Base-by-base conservation (phyloP, 2,888 invertebrate genomes). In the Schizotus pectinicornis region DNA sequence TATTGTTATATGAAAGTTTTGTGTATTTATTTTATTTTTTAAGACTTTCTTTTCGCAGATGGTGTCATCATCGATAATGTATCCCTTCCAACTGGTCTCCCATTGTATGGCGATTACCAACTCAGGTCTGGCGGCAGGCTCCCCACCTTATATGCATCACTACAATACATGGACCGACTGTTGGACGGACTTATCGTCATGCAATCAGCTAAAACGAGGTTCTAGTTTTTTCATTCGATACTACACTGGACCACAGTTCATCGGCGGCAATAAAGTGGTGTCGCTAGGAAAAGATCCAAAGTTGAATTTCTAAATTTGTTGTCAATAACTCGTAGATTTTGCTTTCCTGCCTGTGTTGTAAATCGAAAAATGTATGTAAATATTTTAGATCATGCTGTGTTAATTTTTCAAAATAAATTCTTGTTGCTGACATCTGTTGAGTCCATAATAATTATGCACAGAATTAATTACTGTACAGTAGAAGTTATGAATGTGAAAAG, bases 71-170 rank as follows among this genome's bases (percentile, higher is more conserved):
- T 90, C 93, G 53, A 74, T 94, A 61, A 90, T 94, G n/a, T 98
- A 98, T 80, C 97, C 97, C 12, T 88, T 96, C 76, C 88, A 90
- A 76, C 91, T 98, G 57, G 94, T 96, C 1, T 90, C 94, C 7
- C 92, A 93, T 56, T 92, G 95, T 72, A 95, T 96, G 92, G 87
- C 90, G 57, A 91, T 96, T 7, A 89, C 89, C 59, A 89, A 92
- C 59, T 89, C 89, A 9, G 88, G 92, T 61, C 82, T 96, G 48
- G 83, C 84, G 63, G 94, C 94, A 45, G 95, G 94, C 13, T 85
- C 87, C 58, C 92, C 93, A 31, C 94, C 94, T 0, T 82, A 86
- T 39, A 94, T 95, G 91, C 92, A 94, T 0, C 81, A 86, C 46
- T 96, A 95, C 76, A 80, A 81, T 1, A 85, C 84, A 47, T 97